Evolutionary conservation across 2,888 invertebrate genomes (phyloP), one percentile per base, ranked within the genome.

Genomic region (Alviniconcha strummeri): DNA sequence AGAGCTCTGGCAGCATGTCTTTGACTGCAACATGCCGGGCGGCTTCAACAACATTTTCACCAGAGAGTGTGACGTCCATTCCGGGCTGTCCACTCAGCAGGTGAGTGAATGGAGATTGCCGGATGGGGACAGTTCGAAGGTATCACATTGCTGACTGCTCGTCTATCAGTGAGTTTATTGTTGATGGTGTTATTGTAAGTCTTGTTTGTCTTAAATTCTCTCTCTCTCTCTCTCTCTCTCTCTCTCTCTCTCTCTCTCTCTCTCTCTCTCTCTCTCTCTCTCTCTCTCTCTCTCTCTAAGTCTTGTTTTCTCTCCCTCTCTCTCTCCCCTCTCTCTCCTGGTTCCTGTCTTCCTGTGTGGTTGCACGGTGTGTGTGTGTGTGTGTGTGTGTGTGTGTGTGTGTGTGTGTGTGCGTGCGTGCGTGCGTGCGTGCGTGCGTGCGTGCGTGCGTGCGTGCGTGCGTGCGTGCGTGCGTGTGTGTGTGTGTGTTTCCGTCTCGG

Each of bases 1-100:
- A 19, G 89, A 90, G 84, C 91, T 89, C 82, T 91, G 91, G 91
- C 88, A 91, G 83, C 85, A 89, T 52, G 79, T 84, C 13, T 91
- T 91, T 83, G 64, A 88, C 67, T 92, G 92, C 84, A 85, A 88
- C 74, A 77, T 86, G 8, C 71, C 86, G 9, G 89, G 88, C 11
- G 89, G 89, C 78, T 91, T 90, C 82, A 85, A 88, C 54, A 89
- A 90, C 82, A 69, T 71, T 54, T 81, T 77, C 56, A 11, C 36
- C 82, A 84, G 78, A 19, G 78, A 80, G 54, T 86, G 86, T 76
- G 78, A 78, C 78, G 19, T 77, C 56, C 36, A 19, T 11, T 17
- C 17, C 52, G 60, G 77, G 15, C 64, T 86, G n/a, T 80, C 79
- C 64, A n/a, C 55, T n/a, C 80, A 81, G 17, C 71, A 82, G 64